Base-by-base conservation (phyloP, 2,888 invertebrate species). In the Erebia aethiops region DNA sequence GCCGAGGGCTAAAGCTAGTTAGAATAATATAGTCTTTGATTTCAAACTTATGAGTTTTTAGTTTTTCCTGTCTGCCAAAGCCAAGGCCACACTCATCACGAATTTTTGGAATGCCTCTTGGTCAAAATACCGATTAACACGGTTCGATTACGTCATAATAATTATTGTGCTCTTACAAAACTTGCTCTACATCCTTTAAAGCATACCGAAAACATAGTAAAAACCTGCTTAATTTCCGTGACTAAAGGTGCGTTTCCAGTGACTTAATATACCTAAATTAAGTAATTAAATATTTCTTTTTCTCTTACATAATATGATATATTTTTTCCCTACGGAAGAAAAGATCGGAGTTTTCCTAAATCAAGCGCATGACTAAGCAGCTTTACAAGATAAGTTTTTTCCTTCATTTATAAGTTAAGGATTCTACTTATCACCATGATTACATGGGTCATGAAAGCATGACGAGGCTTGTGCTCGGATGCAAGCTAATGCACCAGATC, bases 201-300 rank as follows among this genome's bases (percentile, higher is more conserved):
- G n/a, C 41, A 41, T 56, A 43, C 18, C 54, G 16, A 64, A 46
- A 57, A 21, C 35, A 57, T 56, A 41, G 54, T 52, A 54, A 56
- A 43, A 72, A 70, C 72, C 70, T 21, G 67, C 43, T 64, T 52
- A 11, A 41, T 64, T 70, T 72, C 67, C 70, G 67, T 67, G 67
- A 63, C 64, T 54, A 54, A 54, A 54, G 54, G 10, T 54, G 16
- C 10, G 54, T 10, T 18, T 18, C 54, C 18, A 54, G 10, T 54
- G 54, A n/a, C n/a, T n/a, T 16, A 35, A 35, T 35, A 35, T 35
- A 35, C 35, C 4, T n/a, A n/a, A n/a, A n/a, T n/a, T n/a, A n/a
- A n/a, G n/a, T n/a, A n/a, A n/a, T n/a, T n/a, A n/a, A n/a, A n/a
- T n/a, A n/a, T n/a, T n/a, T n/a, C n/a, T n/a, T n/a, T n/a, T n/a